These are phyloP conservation scores for Pangasius larnaudii DNA, from an alignment of 2,797 vertebrate species.

Conservation along the genomic window DNA sequence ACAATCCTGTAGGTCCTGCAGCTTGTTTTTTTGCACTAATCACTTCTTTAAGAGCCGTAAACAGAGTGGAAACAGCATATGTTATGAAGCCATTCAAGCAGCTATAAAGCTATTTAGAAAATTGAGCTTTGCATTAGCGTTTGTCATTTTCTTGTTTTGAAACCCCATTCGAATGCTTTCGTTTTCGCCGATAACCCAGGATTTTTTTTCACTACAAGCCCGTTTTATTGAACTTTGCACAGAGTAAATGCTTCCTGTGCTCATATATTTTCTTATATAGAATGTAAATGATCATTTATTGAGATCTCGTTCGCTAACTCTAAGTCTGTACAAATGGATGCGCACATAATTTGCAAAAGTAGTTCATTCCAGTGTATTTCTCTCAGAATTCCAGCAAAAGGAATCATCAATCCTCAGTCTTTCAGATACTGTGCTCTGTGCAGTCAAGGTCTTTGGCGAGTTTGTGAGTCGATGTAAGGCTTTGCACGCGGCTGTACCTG, in stretches of 20 bases:
- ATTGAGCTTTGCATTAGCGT: constrained; percentile 68
- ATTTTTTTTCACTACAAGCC: constrained; percentile 3
- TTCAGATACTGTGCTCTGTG: constrained; percentile 64
- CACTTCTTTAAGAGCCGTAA: constrained; percentile 75
- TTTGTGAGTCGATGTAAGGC: constrained; percentile 66
- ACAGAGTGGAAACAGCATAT: constrained; percentile 73
- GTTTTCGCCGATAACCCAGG: constrained; percentile 19
- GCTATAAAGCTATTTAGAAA: constrained; percentile 72
- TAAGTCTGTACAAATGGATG: not conserved
- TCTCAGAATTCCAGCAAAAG: constrained; percentile 59
- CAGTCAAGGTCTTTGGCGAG: constrained; percentile 68
- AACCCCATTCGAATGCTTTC: constrained; percentile 46
- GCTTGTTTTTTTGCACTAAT: constrained; percentile 66
- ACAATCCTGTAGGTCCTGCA: constrained; percentile 73
- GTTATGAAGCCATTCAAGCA: constrained; percentile 73
- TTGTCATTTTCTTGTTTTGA: constrained; percentile 66
- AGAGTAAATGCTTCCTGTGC: not conserved
- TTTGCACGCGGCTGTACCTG: constrained; percentile 54
- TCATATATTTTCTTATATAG: not conserved
- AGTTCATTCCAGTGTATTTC: constrained; percentile 13
- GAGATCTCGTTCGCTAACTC: not conserved
- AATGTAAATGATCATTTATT: not conserved
- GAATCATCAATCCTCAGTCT: constrained; percentile 73
- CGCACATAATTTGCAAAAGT: constrained; percentile 30
- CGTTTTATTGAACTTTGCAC: constrained; percentile 17